Percentiles rank a stretch among this genome's conserved stretches.
phyloP scores from a whole-genome alignment of 2,888 invertebrate species.

The Gastrophysa polygoni region DNA sequence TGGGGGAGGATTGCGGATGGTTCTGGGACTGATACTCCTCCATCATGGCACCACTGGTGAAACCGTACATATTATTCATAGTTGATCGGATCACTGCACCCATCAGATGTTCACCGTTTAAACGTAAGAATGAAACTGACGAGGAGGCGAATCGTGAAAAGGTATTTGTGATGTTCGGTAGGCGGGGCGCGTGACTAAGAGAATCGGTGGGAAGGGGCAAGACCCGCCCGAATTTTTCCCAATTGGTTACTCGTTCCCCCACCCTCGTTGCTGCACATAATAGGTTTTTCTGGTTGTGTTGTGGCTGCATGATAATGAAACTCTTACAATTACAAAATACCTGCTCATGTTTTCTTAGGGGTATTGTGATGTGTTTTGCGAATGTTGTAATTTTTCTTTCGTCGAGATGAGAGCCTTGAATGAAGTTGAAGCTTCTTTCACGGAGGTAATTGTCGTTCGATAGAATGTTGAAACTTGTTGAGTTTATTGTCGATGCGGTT shows the following conservation, averaged over 20 bases:
- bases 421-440: slow-evolving; percentile 24
- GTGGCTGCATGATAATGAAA: slow-evolving; percentile 38
- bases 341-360: slow-evolving; percentile 45
- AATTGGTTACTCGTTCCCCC: slow-evolving; percentile 51
- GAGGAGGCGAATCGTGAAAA: slow-evolving; percentile 38
- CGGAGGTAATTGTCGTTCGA: neutral
- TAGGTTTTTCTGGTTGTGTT: slow-evolving; percentile 39
- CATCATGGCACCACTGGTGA: slow-evolving; percentile 45
- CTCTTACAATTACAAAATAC: slow-evolving; percentile 46
- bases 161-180: slow-evolving; percentile 42
- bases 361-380: slow-evolving; percentile 36
- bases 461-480: neutral
- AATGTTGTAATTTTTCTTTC: slow-evolving; percentile 32
- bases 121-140: slow-evolving; percentile 47
- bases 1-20: slow-evolving; percentile 33
- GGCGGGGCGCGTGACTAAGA: slow-evolving; percentile 45
- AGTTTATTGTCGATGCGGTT: too few relatives aligned
- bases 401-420: slow-evolving; percentile 25
- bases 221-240: slow-evolving; percentile 52
- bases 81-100: slow-evolving; percentile 32
- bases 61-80: slow-evolving; percentile 51
- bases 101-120: slow-evolving; percentile 34
- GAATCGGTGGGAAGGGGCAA: slow-evolving; percentile 44
- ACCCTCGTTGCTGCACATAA: slow-evolving; percentile 42
- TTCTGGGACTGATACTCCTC: slow-evolving; percentile 49